Evolutionary conservation across 2,888 invertebrate genomes (phyloP), one percentile per base, ranked within the genome.

Genomic region (Parnassius orleans): DNA sequence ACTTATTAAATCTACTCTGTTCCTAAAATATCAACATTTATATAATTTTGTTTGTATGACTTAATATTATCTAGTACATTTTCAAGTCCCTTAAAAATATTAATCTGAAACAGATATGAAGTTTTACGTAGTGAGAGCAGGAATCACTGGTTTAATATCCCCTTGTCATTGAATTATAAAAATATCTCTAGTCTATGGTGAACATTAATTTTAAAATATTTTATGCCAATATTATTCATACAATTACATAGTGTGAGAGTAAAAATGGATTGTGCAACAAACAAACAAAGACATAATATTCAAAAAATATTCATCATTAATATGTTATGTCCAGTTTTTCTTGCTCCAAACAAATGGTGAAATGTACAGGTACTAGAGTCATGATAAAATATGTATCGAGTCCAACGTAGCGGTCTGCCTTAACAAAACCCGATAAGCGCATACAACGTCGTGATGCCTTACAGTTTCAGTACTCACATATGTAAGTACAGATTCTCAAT

Each of bases 11-110:
- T 65, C 68, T 68, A 65, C 47, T 67, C 57, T 46, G 48, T 56
- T 53, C 54, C 63, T 66, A 63, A 63, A 67, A 67, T 64, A 67
- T 66, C 65, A 69, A 69, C 69, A 69, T 61, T 66, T 57, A 63
- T 65, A 68, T 64, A 64, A 12, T 57, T 51, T 54, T 10, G 43
- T 43, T 43, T 59, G 46, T 59, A 63, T 52, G 46, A 59, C 59
- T 63, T 55, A 55, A 55, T 43, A 19, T 59, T 54, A 50, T 24
- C 54, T 47, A n/a, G 24, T 53, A 41, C 12, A 57, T 48, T 53
- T 33, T 24, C 58, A 50, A 59, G 19, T 51, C 41, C 46, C 42
- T 46, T 57, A 62, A 57, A 53, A 51, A 55, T 54, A 58, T 63
- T 54, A 19, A 48, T 50, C 43, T 53, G 15, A 48, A 53, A 57